Evolutionary conservation across 2,797 vertebrate genomes (phyloP).

Genomic region (Sebastes paucispinis): DNA sequence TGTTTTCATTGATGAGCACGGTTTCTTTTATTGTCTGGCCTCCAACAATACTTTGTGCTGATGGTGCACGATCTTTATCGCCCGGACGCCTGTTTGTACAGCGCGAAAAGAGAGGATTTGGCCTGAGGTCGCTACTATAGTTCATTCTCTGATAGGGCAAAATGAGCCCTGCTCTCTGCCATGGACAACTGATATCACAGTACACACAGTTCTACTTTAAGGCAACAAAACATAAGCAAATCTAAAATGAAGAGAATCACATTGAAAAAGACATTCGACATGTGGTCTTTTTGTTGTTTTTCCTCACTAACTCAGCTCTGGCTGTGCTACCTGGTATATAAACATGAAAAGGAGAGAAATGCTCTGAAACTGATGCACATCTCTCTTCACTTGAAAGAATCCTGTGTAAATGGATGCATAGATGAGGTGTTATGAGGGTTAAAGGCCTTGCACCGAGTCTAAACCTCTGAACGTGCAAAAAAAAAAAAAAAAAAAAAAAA

Average conservation of each 20-base stretch:
- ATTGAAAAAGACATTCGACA: conserved; percentile 78
- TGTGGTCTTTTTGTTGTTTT: conserved; percentile 70
- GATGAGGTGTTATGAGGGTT: conserved; percentile 68
- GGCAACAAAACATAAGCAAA: conserved; percentile 53
- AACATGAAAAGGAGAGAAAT: conserved; percentile 73
- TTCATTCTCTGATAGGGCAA: conserved; percentile 73
- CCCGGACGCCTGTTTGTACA: conserved; percentile 78
- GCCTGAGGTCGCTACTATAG: conserved; percentile 77
- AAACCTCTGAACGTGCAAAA: conserved; percentile 66
- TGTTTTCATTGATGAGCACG: conserved; percentile 78
- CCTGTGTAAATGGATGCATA: conserved; percentile 62
- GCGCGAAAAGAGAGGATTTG: conserved; percentile 81
- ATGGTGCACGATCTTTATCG: conserved; percentile 80
- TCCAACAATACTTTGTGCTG: conserved; percentile 83
- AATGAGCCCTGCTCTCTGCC: conserved; percentile 66
- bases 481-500: conserved; percentile 30
- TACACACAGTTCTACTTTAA: conserved; percentile 51
- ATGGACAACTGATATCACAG: conserved; percentile 60
- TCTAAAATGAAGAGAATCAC: conserved; percentile 69
- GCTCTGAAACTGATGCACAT: conserved; percentile 62
- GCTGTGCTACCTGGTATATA: conserved; percentile 67
- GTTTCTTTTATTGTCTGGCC: conserved; percentile 81
- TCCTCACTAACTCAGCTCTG: conserved; percentile 63
- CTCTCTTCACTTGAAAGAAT: conserved; percentile 64
- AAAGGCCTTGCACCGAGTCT: conserved; percentile 64